Evolutionary conservation across 2,888 invertebrate species (phyloP).

Genomic region (Calameuta idolon): DNA sequence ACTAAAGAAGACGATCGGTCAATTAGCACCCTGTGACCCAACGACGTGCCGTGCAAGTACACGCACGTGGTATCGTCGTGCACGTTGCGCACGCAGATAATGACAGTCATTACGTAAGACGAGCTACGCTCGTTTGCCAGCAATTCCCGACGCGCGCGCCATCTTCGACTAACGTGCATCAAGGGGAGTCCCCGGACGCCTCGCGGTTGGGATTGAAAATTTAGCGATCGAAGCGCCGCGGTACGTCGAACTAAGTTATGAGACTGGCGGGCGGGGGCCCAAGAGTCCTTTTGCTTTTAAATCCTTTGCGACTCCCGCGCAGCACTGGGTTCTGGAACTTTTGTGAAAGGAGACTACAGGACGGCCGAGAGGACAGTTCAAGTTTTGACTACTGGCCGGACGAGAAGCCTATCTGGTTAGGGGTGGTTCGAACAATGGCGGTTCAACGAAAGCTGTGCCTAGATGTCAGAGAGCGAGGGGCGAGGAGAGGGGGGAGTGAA

Average conservation of each 20-base stretch:
- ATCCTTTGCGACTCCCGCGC: background rate
- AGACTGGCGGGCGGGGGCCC: background rate
- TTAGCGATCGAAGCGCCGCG: background rate
- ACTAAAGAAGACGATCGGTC: background rate
- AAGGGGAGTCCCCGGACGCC: background rate
- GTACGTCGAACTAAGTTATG: background rate
- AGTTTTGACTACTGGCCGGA: background rate
- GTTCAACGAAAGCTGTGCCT: background rate
- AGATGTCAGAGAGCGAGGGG: background rate
- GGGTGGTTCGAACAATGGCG: background rate
- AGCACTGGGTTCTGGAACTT: too few relatives aligned
- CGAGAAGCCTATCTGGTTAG: background rate
- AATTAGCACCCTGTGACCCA: background rate
- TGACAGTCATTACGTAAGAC: conserved; percentile 1
- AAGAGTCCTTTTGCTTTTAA: background rate
- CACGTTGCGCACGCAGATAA: background rate
- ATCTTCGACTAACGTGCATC: background rate
- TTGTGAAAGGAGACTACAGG: background rate
- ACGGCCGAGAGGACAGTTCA: background rate
- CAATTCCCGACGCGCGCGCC: conserved; percentile 1
- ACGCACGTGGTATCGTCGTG: background rate
- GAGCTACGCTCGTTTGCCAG: background rate
- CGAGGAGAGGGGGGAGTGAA: too few relatives aligned
- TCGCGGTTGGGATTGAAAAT: background rate
- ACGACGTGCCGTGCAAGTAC: background rate